A percentile compares a stretch with the other conserved stretches of the same genome.
Conservation (phyloP, 2,113 vertebrate species). For the Epinephelus lanceolatus region DNA sequence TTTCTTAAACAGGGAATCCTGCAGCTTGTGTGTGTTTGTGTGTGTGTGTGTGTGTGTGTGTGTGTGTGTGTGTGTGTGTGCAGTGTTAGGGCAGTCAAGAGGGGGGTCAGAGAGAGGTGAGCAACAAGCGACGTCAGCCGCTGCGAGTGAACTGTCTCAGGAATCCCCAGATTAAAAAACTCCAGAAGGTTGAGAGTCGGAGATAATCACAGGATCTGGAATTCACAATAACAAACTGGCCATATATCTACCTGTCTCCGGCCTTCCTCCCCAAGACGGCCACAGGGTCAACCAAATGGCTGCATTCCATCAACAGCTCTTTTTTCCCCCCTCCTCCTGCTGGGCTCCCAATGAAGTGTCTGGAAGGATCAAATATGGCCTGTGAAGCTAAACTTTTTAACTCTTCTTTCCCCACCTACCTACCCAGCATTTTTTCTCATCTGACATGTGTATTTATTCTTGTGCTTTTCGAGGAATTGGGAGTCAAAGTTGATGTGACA, state of each 20-base stretch:
- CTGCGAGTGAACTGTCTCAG: conserved; percentile 88
- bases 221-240: conserved; percentile 98
- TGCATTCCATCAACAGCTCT: conserved; percentile 88
- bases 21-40: conserved; percentile 30
- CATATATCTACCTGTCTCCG: conserved; percentile 99
- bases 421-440: not conserved
- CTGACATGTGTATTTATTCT: conserved; percentile 43
- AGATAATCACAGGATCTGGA: conserved; percentile 98
- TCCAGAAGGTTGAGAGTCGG: conserved; percentile 94
- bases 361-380: conserved; percentile 81
- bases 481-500: conserved; percentile 16
- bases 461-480: not conserved
- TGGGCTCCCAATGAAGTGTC: conserved; percentile 77
- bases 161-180: conserved; percentile 97
- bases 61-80: conserved; percentile 20
- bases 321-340: conserved; percentile 69
- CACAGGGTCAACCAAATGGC: conserved; percentile 93
- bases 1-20: conserved; percentile 71
- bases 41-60: conserved; percentile 29
- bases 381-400: conserved; percentile 54
- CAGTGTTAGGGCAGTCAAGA: not conserved
- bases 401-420: conserved; percentile 36
- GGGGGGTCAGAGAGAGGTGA: conserved; percentile 91
- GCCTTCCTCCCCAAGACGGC: conserved; percentile 92
- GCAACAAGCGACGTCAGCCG: conserved; percentile 80